Evolutionary conservation across 2,113 vertebrate species (phyloP).

Genomic region (Polypterus bichir): DNA sequence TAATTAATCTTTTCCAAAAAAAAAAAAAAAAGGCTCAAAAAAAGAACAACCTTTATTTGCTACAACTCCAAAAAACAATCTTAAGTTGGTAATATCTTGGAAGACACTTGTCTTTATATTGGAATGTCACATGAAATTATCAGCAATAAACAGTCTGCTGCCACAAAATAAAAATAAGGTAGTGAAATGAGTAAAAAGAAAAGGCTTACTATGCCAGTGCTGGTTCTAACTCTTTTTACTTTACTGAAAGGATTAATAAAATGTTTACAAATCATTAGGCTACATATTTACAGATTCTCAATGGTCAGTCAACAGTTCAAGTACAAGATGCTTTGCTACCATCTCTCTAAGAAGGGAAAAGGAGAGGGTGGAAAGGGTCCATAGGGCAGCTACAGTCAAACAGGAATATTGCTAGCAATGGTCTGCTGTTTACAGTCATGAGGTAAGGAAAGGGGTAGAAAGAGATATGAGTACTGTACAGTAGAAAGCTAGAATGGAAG

Average conservation of each 20-base stretch:
- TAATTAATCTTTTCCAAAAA: no score
- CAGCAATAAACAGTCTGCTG: not conserved
- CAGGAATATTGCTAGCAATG: conserved; percentile 15
- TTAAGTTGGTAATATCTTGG: not conserved
- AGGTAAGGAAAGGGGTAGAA: not conserved
- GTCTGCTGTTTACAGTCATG: conserved; percentile 15
- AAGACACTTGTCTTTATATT: not conserved
- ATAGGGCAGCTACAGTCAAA: conserved; percentile 16
- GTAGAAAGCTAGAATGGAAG: conserved; percentile 19
- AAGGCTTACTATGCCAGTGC: conserved; percentile 11
- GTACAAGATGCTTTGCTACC: conserved; percentile 13
- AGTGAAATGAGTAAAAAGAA: conserved; percentile 9
- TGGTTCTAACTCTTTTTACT: conserved; percentile 15
- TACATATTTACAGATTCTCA: conserved; percentile 20
- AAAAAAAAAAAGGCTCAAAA: no score
- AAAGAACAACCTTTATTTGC: not conserved
- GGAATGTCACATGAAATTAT: not conserved
- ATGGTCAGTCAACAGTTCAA: conserved; percentile 16
- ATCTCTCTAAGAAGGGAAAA: conserved; percentile 1
- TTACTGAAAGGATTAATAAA: conserved; percentile 9
- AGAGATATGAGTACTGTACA: conserved; percentile 14
- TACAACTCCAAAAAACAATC: not conserved
- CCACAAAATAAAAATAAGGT: not conserved
- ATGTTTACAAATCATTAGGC: conserved; percentile 15
- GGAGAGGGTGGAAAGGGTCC: conserved; percentile 1